Percentiles rank a stretch among this genome's conserved stretches.
These are phyloP conservation scores for Lutjanus argentimaculatus DNA, from an alignment of 2,797 vertebrate genomes.

Conservation along the genomic window DNA sequence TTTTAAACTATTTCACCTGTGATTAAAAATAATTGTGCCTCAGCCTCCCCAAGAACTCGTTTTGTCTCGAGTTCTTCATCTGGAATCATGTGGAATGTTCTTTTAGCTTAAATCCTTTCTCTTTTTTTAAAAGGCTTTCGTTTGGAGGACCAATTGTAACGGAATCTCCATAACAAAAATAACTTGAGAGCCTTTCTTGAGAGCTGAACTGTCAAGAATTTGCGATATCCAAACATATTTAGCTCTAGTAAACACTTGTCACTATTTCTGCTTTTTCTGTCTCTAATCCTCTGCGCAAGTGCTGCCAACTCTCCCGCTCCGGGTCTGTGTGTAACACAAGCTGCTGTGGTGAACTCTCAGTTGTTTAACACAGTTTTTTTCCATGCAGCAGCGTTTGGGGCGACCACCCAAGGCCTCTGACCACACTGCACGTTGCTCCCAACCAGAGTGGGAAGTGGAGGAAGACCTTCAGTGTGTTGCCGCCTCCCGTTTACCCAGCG, in stretches of 20 bases:
- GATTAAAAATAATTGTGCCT: too few relatives aligned
- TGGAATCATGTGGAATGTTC: not conserved
- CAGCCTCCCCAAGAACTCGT: not conserved
- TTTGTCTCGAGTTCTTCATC: not conserved
- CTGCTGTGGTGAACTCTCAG: conserved; percentile 46
- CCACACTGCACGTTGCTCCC: conserved; percentile 37
- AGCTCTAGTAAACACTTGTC: conserved; percentile 27
- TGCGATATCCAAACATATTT: conserved; percentile 39
- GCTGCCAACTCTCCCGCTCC: conserved; percentile 34
- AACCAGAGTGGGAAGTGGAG: conserved; percentile 43
- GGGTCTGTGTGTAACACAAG: conserved; percentile 57
- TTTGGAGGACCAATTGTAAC: not conserved
- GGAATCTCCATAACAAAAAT: not conserved
- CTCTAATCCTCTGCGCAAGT: conserved; percentile 26
- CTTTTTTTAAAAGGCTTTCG: not conserved
- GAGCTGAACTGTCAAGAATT: conserved; percentile 19
- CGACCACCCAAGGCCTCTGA: conserved; percentile 71
- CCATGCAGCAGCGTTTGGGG: conserved; percentile 31
- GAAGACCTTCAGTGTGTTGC: conserved; percentile 36
- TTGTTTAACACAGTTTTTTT: conserved; percentile 49
- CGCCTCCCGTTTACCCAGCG: conserved; percentile 29
- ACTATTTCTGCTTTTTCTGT: conserved; percentile 36
- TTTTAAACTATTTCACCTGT: too few relatives aligned
- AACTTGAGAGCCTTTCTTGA: not conserved
- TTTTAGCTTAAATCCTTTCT: not conserved